Conservation (phyloP, 2,113 vertebrate genomes). For the Alligator sinensis region DNA sequence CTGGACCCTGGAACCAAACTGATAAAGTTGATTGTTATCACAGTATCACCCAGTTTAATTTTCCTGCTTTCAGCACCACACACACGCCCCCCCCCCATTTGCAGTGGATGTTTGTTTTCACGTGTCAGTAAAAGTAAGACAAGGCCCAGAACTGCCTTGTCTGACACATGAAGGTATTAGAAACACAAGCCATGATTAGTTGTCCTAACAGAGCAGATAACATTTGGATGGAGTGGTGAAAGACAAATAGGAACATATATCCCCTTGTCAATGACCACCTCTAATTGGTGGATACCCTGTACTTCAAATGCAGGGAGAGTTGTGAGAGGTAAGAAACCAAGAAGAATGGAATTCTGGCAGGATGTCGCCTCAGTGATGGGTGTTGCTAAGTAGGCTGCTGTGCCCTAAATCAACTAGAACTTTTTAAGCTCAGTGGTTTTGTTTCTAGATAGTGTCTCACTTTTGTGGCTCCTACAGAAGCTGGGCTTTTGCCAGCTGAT, state of each 20-base stretch:
- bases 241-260: background rate
- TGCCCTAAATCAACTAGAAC: background rate
- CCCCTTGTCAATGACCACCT: background rate
- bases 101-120: background rate
- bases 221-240: background rate
- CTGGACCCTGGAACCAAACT: background rate
- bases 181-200: background rate
- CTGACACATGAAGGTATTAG: background rate
- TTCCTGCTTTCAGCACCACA: background rate
- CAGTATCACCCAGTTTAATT: background rate
- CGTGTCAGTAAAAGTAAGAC: background rate
- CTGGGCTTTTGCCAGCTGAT: background rate
- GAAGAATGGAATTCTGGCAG: background rate
- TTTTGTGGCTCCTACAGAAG: background rate
- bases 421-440: background rate
- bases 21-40: background rate
- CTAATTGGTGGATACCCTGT: background rate
- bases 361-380: background rate
- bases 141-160: background rate
- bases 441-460: background rate
- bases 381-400: background rate
- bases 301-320: background rate
- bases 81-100: background rate
- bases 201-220: background rate
- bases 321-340: background rate